Percentiles rank a stretch among this genome's conserved stretches.
Conservation (phyloP, 2,888 invertebrate species). For the Anticlea derivata region DNA sequence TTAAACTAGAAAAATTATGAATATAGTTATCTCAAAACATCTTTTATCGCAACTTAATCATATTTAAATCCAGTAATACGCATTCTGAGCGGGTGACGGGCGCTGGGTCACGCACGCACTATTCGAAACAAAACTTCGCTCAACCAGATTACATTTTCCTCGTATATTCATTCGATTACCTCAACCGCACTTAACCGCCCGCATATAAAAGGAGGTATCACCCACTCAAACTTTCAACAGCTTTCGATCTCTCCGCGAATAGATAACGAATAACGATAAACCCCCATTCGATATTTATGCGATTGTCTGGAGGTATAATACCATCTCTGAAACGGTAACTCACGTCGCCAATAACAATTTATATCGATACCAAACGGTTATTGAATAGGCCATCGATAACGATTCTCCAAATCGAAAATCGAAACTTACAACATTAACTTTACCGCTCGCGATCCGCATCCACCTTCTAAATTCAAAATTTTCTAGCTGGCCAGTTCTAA, state of each 20-base stretch:
- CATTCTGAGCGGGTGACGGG: constrained; percentile 2
- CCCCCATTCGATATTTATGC: constrained; percentile 68
- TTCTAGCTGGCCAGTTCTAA: neutral
- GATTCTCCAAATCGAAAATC: constrained; percentile 57
- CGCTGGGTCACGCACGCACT: constrained; percentile 16
- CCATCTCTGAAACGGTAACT: constrained; percentile 75
- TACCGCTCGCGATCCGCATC: constrained; percentile 32
- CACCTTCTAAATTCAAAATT: constrained; percentile 28
- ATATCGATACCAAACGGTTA: constrained; percentile 75
- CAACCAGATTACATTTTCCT: constrained; percentile 30
- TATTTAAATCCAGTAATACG: constrained; percentile 7
- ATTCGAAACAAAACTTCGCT: constrained; percentile 20
- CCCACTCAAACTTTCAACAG: constrained; percentile 60
- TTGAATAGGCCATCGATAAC: constrained; percentile 70
- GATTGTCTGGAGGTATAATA: constrained; percentile 72
- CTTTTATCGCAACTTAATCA: neutral
- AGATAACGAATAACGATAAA: constrained; percentile 70
- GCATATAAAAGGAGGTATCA: constrained; percentile 52
- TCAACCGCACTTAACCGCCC: constrained; percentile 29
- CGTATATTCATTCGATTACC: constrained; percentile 33
- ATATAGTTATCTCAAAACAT: no score
- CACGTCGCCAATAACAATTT: constrained; percentile 76
- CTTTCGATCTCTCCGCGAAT: constrained; percentile 56
- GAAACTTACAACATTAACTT: constrained; percentile 43
- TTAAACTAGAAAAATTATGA: no score